Evolutionary conservation across 1,140 invertebrate genomes (phyloP).

Genomic region (Caenorhabditis latens): DNA sequence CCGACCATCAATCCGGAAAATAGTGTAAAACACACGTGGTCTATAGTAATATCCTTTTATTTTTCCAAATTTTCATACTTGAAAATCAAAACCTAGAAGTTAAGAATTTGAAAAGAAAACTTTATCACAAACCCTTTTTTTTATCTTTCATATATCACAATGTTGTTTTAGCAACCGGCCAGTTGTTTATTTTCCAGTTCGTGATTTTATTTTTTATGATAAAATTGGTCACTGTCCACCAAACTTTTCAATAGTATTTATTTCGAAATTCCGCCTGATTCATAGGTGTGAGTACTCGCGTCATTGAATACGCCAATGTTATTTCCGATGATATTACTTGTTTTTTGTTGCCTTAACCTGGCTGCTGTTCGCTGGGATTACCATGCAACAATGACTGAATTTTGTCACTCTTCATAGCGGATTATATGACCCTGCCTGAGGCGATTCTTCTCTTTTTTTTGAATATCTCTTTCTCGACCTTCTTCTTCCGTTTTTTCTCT

Average conservation of each 20-base stretch:
- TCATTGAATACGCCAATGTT: not conserved
- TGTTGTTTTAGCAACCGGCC: no score
- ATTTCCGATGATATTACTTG: slow-evolving; percentile 24
- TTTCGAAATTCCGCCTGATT: slow-evolving; percentile 33
- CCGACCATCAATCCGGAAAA: not conserved
- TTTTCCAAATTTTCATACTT: no score
- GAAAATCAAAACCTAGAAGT: no score
- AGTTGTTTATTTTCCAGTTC: not conserved
- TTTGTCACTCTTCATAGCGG: slow-evolving; percentile 30
- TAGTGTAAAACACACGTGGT: not conserved
- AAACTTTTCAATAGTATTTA: not conserved
- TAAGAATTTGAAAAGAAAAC: no score
- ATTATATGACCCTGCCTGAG: slow-evolving; percentile 9
- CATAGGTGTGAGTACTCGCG: slow-evolving; percentile 8
- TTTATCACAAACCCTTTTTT: no score
- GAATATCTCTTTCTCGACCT: slow-evolving; percentile 38
- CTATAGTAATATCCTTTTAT: no score
- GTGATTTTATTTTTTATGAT: not conserved
- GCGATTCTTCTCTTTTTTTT: not conserved
- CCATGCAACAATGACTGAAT: slow-evolving; percentile 24
- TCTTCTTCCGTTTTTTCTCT: not conserved
- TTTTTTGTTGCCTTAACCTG: slow-evolving; percentile 19
- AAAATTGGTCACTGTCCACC: not conserved
- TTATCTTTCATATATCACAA: no score
- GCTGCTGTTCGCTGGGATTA: slow-evolving; percentile 11